Evolutionary conservation across 2,797 vertebrate genomes (phyloP).

Genomic region (Chelon labrosus): DNA sequence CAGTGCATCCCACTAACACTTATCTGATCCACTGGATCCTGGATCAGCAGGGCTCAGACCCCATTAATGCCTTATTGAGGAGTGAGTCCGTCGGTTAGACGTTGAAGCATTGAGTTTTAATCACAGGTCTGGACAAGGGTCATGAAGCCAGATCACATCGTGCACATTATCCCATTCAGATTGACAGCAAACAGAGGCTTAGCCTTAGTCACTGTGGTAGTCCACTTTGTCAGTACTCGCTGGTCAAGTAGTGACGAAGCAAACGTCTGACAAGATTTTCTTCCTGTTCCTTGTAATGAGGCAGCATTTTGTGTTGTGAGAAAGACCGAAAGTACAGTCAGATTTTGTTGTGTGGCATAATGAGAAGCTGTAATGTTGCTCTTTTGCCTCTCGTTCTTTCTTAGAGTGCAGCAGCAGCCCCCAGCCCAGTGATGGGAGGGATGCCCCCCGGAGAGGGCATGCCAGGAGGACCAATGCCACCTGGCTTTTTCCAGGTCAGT

Average conservation of each 20-base stretch:
- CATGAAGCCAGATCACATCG: background rate
- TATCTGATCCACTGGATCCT: slow-evolving; percentile 74
- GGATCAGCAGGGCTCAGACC: slow-evolving; percentile 52
- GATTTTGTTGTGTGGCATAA: background rate
- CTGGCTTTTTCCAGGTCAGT: slow-evolving; percentile 98
- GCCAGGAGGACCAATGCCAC: slow-evolving; percentile 97
- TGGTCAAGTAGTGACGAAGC: background rate
- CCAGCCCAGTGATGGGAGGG: slow-evolving; percentile 98
- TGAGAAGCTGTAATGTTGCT: slow-evolving; percentile 5
- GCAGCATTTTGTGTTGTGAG: background rate
- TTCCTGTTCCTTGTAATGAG: background rate
- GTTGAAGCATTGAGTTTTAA: slow-evolving; percentile 8
- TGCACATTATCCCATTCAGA: background rate
- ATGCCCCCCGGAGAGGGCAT: slow-evolving; percentile 97
- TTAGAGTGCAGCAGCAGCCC: slow-evolving; percentile 97
- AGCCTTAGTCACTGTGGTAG: background rate
- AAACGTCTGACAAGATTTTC: background rate
- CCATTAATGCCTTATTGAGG: slow-evolving; percentile 38
- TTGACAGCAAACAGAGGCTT: background rate
- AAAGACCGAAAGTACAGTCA: background rate
- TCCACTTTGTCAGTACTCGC: slow-evolving; percentile 10
- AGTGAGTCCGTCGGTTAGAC: slow-evolving; percentile 22
- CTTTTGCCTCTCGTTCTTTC: slow-evolving; percentile 32
- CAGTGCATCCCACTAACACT: slow-evolving; percentile 70
- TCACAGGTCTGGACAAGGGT: slow-evolving; percentile 1